Conservation (phyloP, 2,797 vertebrate species). For the Centroberyx gerrardi region DNA sequence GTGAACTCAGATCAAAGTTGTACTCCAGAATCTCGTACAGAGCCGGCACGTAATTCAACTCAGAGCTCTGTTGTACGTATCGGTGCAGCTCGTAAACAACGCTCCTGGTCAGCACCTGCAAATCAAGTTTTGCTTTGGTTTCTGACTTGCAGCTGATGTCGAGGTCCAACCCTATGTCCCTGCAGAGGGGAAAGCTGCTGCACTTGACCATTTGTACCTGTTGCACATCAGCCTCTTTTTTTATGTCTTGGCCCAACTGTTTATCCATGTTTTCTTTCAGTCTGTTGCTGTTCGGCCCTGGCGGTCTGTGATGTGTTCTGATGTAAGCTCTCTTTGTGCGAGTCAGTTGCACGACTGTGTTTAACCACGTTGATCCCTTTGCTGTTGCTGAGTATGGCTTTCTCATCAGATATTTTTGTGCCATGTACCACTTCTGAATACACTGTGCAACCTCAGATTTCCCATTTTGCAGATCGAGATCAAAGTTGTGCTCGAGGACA, state of each 20-base stretch:
- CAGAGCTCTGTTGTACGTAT: constrained; percentile 26
- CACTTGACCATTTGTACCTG: neutral
- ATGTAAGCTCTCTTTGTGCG: neutral
- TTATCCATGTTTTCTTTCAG: neutral
- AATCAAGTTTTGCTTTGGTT: constrained; percentile 35
- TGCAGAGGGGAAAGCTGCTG: constrained; percentile 26
- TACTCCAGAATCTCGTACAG: constrained; percentile 64
- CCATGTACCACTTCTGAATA: constrained; percentile 26
- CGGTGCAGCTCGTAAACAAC: constrained; percentile 59
- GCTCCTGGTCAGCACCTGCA: constrained; percentile 39
- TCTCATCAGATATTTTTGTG: neutral
- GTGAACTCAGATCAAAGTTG: constrained; percentile 64
- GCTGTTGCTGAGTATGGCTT: neutral
- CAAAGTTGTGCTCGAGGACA: constrained; percentile 62
- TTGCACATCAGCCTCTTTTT: neutral
- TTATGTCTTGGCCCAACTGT: accelerated
- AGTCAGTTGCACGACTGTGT: neutral
- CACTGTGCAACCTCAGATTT: accelerated
- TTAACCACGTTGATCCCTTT: constrained; percentile 15
- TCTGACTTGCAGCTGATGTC: neutral
- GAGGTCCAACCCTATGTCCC: constrained; percentile 41
- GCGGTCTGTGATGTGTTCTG: too few species aligned
- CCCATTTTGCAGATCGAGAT: constrained; percentile 22
- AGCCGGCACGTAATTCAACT: constrained; percentile 29
- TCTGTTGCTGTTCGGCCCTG: neutral